Conservation (phyloP, 1,140 invertebrate species). For the Diuraphis noxia region DNA sequence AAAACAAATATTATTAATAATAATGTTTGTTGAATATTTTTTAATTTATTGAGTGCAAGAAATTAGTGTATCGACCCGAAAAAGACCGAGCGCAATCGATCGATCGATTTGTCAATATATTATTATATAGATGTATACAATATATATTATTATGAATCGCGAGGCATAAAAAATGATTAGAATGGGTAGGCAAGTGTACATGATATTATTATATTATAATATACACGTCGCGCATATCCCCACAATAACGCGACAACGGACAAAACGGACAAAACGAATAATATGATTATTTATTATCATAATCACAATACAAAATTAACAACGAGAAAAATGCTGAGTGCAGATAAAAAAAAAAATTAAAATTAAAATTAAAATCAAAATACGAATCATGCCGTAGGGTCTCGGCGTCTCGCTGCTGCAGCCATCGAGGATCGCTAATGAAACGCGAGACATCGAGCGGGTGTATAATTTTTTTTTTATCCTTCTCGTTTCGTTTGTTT, state of each 20-base stretch:
- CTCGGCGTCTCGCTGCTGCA: too few species aligned
- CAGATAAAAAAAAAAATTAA: background rate
- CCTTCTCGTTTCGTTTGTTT: slow-evolving; percentile 17
- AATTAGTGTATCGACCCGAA: too few species aligned
- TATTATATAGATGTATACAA: background rate
- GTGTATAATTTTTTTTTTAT: background rate
- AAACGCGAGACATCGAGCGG: background rate
- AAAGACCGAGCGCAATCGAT: too few species aligned
- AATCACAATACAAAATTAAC: background rate
- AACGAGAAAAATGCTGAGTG: background rate
- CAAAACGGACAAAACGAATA: background rate
- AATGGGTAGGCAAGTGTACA: background rate
- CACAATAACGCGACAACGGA: background rate
- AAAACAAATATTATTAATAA: too few species aligned
- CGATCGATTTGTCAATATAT: slow-evolving; percentile 6
- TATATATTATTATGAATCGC: background rate
- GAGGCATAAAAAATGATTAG: background rate
- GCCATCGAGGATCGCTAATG: background rate
- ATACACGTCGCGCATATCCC: background rate
- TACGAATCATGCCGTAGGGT: background rate
- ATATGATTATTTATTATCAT: background rate
- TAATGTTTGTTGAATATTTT: too few species aligned
- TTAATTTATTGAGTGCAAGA: too few species aligned
- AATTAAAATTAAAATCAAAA: background rate
- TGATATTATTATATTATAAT: background rate